Conservation (phyloP, 2,888 invertebrate genomes). For the Opisthograptis luteolata region DNA sequence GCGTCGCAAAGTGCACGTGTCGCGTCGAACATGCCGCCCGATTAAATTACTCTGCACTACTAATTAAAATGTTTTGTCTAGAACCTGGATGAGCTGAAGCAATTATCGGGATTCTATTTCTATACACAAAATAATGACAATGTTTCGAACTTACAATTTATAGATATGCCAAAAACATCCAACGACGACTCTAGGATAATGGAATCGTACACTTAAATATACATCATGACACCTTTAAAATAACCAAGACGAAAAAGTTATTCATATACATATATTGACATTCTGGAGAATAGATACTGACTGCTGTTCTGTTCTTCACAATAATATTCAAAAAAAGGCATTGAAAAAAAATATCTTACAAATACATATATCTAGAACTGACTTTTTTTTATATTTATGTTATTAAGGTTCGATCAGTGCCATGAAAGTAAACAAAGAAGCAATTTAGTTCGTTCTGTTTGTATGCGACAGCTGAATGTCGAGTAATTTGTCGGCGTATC, state of each 20-base stretch:
- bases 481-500: conserved; percentile 72
- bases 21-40: conserved; percentile 54
- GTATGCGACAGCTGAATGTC: conserved; percentile 61
- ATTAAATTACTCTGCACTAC: conserved; percentile 61
- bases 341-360: no score
- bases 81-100: conserved; percentile 7
- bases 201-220: no score
- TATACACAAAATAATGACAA: background rate
- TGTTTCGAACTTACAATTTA: background rate
- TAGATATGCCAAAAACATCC: background rate
- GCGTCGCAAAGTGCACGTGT: conserved; percentile 50
- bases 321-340: background rate
- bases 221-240: no score
- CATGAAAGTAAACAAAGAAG: conserved; percentile 25
- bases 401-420: conserved; percentile 31
- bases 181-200: no score
- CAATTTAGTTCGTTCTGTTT: conserved; percentile 55
- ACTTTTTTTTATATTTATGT: conserved; percentile 25
- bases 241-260: no score
- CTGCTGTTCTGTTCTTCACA: no score
- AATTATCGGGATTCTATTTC: background rate
- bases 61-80: conserved; percentile 63
- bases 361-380: no score
- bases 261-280: no score
- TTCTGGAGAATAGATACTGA: no score